Evolutionary conservation across 2,888 invertebrate genomes (phyloP), one percentile per base, ranked within the genome.

Genomic region (Thelaira solivaga): DNA sequence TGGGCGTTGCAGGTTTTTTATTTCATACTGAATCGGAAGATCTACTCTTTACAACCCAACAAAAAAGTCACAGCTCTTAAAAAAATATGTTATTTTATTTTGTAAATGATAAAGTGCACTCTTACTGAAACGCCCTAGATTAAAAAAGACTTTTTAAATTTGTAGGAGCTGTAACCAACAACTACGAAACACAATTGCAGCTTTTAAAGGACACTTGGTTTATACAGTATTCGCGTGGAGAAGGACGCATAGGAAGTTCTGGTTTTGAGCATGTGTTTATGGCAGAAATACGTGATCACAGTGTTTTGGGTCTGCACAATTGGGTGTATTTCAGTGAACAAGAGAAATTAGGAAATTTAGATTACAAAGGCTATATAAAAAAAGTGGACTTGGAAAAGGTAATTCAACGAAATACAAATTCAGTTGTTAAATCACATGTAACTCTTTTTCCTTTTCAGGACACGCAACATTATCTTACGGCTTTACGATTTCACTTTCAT

Each of bases 321-420:
- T 86, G 86, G 86, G 51, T 86, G 1, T 86, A 86, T 68, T 86
- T 87, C 71, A 82, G 82, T 13, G 85, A 87, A 8, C 87, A 86
- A 29, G 87, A 86, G 59, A 80, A 82, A 39, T 80, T 81, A n/a
- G 85, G 85, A 0, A 80, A 85, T 59, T 81, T 85, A n/a, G 83
- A 87, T 64, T 87, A 86, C 41, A 86, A 84, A 43, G 87, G 87
- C 6, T 85, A 82, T 74, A 18, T 87, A 2, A 78, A 76, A 8
- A 82, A 80, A 16, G 18, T 82, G 11, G 83, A 84, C 6, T 81
- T 85, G 71, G 84, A 82, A 29, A 83, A 86, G 82, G 86, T 86
- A 34, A 71, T 71, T 36, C 2, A n/a, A 43, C 31, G n/a, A 29
- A 41, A 4, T 22, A 24, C 1, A 34, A 34, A 11, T 13, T 3